Conservation (phyloP, 2,797 vertebrate genomes). For the Serranus cabrilla region DNA sequence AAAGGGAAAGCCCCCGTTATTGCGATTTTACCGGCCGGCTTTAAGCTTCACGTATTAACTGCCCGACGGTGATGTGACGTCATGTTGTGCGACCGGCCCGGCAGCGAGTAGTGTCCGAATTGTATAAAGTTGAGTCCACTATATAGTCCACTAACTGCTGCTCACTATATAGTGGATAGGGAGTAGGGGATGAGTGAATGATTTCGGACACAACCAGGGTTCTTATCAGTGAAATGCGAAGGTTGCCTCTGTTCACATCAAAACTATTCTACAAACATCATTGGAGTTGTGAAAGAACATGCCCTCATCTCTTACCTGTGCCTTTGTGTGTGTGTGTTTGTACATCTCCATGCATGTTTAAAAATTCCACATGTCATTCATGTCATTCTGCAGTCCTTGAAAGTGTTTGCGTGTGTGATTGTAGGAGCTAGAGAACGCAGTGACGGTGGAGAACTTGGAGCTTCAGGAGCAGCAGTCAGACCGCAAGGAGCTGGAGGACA, state of each 20-base stretch:
- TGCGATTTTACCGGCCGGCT: too few species aligned
- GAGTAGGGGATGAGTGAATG: too few species aligned
- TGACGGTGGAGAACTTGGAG: constrained; percentile 89
- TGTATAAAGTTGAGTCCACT: too few species aligned
- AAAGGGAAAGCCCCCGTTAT: too few species aligned
- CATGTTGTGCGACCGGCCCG: too few species aligned
- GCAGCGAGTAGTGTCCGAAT: too few species aligned
- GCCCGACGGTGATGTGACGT: too few species aligned
- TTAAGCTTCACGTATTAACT: too few species aligned
- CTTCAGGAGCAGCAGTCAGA: constrained; percentile 92
- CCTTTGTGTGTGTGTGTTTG: background rate
- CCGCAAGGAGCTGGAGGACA: constrained; percentile 91
- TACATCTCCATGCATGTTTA: constrained; percentile 1
- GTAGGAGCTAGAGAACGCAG: constrained; percentile 93
- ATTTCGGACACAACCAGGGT: too few species aligned
- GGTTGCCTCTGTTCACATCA: background rate
- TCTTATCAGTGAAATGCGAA: background rate
- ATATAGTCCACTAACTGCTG: too few species aligned
- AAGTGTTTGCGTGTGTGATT: constrained; percentile 9
- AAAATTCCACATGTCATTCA: background rate
- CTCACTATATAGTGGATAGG: too few species aligned
- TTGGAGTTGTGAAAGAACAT: background rate
- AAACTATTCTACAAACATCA: background rate
- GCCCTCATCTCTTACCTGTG: background rate
- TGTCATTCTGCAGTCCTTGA: background rate